Evolutionary conservation across 2,888 invertebrate genomes (phyloP).

Genomic region (Orthosia cruda): DNA sequence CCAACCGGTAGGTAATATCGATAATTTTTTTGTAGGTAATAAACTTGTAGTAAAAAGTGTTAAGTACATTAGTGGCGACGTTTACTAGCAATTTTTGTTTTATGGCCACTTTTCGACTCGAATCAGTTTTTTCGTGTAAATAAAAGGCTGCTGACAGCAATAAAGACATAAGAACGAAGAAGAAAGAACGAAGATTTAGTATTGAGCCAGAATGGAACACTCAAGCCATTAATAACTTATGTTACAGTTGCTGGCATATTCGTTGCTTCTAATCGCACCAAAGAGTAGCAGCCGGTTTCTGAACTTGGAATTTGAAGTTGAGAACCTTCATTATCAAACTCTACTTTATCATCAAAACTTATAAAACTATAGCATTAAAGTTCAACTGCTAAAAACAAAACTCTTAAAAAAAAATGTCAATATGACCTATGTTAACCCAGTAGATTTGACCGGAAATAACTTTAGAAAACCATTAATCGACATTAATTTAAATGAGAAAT

Average conservation of each 20-base stretch:
- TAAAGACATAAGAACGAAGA: background rate
- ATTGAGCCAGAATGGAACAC: too few species aligned
- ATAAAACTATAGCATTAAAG: background rate
- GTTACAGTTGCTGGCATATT: too few species aligned
- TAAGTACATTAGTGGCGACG: slow-evolving; percentile 21
- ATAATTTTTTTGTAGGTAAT: slow-evolving; percentile 49
- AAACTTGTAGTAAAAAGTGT: slow-evolving; percentile 25
- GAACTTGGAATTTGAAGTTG: background rate
- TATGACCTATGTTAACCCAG: too few species aligned
- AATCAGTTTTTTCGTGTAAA: background rate
- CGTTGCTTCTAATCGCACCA: too few species aligned
- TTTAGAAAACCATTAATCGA: slow-evolving; percentile 4
- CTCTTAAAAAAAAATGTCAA: background rate
- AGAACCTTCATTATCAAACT: too few species aligned
- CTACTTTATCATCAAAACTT: too few species aligned
- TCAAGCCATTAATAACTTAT: too few species aligned
- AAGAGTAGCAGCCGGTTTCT: background rate
- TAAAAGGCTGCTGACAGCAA: background rate
- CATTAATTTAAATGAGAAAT: slow-evolving; percentile 25
- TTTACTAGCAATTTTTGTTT: slow-evolving; percentile 29
- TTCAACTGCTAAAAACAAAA: background rate
- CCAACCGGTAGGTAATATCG: slow-evolving; percentile 57
- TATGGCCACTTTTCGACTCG: background rate
- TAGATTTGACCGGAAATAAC: slow-evolving; percentile 2
- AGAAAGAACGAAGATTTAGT: too few species aligned